Base-by-base conservation (phyloP, 1,140 invertebrate species). In the Sinella curviseta region DNA sequence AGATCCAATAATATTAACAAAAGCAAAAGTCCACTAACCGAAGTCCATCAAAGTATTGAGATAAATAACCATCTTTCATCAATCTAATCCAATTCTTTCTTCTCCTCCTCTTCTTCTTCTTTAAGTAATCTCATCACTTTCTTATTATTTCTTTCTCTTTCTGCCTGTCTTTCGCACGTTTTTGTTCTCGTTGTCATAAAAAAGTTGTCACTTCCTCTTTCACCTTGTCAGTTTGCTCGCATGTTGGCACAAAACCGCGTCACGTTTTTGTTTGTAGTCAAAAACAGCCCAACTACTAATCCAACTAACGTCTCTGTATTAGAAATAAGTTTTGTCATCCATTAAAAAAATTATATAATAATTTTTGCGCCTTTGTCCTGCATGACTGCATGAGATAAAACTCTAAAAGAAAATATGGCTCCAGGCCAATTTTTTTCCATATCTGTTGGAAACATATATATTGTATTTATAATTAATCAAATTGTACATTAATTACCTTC, bases 11-110 rank as follows among this genome's bases (percentile, higher is more conserved):
- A 33, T 31, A 14, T 30, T 48, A 20, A 48, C 31, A 70, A 70
- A 60, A 24, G 24, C 24, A 30, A 30, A 70, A 70, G 31, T 30
- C 65, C 65, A 70, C 65, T 17, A 24, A 70, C 65, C 8, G 65
- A 70, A 48, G 39, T 20, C 20, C 39, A 8, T 24, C 65, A 70
- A 70, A 70, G 65, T 70, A 70, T 70, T 70, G 3, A 70, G 3
- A 70, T 31, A 31, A 2, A 33, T 31, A 30, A 48, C 20, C 39
- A 48, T 12, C 8, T 48, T 20, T 48, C 8, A 48, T 48, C 39
- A 48, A 48, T 12, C 8, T n/a, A n/a, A n/a, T n/a, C n/a, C n/a
- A n/a, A n/a, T n/a, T n/a, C n/a, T n/a, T n/a, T n/a, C 24, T 48
- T 48, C 8, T 20, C 39, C 39, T 48, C 39, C 20, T 65, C 24